Evolutionary conservation across 2,113 vertebrate species (phyloP).

Genomic region (Nasalis larvatus): DNA sequence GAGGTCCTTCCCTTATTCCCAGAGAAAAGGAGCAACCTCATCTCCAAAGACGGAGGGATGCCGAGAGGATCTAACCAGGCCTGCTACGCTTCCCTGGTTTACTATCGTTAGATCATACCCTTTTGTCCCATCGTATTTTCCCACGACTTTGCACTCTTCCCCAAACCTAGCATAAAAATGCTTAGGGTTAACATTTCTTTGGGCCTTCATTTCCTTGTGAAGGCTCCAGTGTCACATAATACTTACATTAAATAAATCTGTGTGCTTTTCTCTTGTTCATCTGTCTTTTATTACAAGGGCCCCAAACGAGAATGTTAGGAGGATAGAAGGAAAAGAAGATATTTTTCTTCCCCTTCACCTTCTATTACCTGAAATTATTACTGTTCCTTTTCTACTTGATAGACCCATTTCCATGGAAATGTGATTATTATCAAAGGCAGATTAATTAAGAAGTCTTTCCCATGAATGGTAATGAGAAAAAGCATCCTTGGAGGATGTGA

Average conservation of each 20-base stretch:
- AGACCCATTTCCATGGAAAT: conserved; percentile 10
- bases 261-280: neutral
- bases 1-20: neutral
- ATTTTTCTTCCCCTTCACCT: neutral
- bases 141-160: neutral
- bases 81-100: neutral
- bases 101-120: neutral
- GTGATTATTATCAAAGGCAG: conserved; percentile 13
- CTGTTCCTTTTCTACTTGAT: neutral
- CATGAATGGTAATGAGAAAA: neutral
- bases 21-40: neutral
- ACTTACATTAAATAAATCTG: neutral
- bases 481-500: neutral
- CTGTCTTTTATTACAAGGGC: neutral
- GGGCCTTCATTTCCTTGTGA: neutral
- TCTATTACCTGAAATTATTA: neutral
- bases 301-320: neutral
- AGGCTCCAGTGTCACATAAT: neutral
- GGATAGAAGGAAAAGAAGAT: neutral
- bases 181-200: neutral
- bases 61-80: neutral
- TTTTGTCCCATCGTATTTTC: neutral
- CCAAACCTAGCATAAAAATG: neutral
- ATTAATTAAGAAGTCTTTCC: neutral
- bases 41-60: neutral